Percentiles rank a stretch among this genome's conserved stretches.
phyloP scores from a whole-genome alignment of 2,113 vertebrate genomes.

The Platichthys stellatus region DNA sequence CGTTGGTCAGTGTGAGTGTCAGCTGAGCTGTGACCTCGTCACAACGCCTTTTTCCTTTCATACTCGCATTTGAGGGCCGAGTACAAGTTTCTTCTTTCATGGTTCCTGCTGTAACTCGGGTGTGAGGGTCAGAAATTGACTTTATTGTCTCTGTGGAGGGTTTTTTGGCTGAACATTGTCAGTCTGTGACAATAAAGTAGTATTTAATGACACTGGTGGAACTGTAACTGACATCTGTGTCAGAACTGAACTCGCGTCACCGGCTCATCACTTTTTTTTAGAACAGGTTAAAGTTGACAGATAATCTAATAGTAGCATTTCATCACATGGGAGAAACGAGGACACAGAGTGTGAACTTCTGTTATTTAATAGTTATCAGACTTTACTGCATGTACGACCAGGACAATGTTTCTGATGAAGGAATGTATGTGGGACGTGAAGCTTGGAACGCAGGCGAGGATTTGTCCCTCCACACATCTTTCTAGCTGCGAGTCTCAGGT shows the following conservation, averaged over 20 bases:
- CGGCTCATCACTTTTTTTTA: background rate
- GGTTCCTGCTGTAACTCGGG: background rate
- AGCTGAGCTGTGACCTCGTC: too few relatives aligned
- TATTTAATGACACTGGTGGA: background rate
- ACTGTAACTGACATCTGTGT: background rate
- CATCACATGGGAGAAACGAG: background rate
- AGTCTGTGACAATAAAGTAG: background rate
- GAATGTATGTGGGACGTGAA: too few relatives aligned
- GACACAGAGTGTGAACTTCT: too few relatives aligned
- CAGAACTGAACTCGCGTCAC: background rate
- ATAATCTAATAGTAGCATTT: background rate
- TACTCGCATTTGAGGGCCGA: too few relatives aligned
- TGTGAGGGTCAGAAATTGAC: background rate
- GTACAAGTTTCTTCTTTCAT: background rate
- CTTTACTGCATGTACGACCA: too few relatives aligned
- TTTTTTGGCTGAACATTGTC: too few relatives aligned
- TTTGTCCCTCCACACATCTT: background rate
- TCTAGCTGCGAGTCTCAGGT: background rate
- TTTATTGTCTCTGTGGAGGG: background rate
- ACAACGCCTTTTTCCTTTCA: too few relatives aligned
- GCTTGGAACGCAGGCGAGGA: too few relatives aligned
- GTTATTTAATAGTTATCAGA: too few relatives aligned
- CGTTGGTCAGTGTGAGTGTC: too few relatives aligned
- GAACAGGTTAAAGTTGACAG: background rate
- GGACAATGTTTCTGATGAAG: too few relatives aligned